Evolutionary conservation across 1,140 invertebrate genomes (phyloP).

Genomic region (Contarinia nasturtii): DNA sequence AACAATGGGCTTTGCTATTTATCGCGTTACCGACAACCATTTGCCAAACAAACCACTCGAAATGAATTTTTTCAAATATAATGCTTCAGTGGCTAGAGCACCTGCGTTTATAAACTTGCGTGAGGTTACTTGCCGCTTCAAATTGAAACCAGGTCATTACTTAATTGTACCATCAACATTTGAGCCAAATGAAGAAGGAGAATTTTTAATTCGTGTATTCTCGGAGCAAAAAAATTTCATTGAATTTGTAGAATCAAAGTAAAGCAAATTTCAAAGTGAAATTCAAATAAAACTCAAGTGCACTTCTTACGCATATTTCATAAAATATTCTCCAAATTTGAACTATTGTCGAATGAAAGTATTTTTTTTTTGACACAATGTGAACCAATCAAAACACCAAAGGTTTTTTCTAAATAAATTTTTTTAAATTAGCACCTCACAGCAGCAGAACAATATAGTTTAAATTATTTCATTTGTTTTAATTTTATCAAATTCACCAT

Average conservation of each 20-base stretch:
- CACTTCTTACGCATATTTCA: no score
- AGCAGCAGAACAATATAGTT: no score
- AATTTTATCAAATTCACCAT: no score
- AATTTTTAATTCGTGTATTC: constrained; percentile 90
- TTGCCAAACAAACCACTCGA: constrained; percentile 59
- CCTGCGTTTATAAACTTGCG: constrained; percentile 92
- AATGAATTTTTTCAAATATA: constrained; percentile 89
- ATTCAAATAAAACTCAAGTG: no score
- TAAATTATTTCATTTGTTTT: no score
- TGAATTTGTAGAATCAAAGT: constrained; percentile 37
- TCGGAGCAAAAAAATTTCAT: constrained; percentile 81
- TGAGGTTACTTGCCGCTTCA: constrained; percentile 65
- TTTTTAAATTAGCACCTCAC: no score
- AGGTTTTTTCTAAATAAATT: no score
- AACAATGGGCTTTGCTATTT: constrained; percentile 94
- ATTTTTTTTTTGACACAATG: no score
- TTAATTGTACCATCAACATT: constrained; percentile 98
- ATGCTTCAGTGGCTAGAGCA: constrained; percentile 73
- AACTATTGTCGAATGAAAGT: no score
- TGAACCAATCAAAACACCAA: no score
- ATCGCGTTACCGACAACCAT: constrained; percentile 63
- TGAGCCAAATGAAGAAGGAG: constrained; percentile 88
- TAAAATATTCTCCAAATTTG: no score
- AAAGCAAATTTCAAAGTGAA: no score
- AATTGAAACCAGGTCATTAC: constrained; percentile 83